Percentiles rank a stretch among this genome's conserved stretches.
These are phyloP conservation scores for Psilopsiagon aurifrons DNA, from an alignment of 2,113 vertebrate genomes.

Conservation along the genomic window DNA sequence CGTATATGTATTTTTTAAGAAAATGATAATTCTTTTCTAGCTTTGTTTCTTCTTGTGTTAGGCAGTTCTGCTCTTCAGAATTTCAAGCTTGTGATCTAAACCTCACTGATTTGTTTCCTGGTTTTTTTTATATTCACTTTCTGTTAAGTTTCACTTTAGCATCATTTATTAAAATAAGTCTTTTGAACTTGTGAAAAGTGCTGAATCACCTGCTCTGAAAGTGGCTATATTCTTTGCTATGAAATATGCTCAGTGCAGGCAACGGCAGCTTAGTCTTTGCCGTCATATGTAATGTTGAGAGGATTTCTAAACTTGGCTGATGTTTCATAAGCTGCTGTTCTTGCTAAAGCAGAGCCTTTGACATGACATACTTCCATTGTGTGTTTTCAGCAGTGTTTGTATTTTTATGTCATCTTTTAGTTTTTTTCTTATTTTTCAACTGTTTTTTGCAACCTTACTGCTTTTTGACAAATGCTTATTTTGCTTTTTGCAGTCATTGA, in stretches of 20 bases:
- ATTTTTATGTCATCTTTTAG: background rate
- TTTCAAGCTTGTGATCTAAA: background rate
- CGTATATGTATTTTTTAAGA: background rate
- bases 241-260: background rate
- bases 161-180: background rate
- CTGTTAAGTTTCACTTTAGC: background rate
- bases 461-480: background rate
- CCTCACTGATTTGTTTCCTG: background rate
- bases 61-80: background rate
- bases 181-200: background rate
- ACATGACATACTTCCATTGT: fast-evolving
- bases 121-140: background rate
- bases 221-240: background rate
- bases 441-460: background rate
- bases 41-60: background rate
- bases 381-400: background rate
- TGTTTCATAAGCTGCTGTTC: background rate
- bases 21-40: background rate
- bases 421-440: background rate
- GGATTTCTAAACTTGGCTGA: background rate
- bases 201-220: background rate
- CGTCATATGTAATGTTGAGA: background rate
- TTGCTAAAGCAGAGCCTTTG: background rate
- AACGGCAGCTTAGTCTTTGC: background rate
- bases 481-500: background rate